Conservation (phyloP, 2,888 invertebrate genomes). For the Latheticus oryzae region DNA sequence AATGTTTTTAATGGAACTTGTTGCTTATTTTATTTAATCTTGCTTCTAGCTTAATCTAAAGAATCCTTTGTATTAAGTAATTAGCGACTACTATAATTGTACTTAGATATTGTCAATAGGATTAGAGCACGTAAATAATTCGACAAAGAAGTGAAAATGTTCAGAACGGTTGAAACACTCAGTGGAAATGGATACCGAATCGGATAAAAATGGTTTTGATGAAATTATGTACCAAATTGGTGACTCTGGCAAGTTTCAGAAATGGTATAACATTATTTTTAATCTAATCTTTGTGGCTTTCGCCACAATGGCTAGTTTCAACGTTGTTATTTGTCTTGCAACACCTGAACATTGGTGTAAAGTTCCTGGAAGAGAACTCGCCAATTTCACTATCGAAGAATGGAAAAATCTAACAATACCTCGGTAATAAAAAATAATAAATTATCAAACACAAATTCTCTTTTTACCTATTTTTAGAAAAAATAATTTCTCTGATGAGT, state of each 20-base stretch:
- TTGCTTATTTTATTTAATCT: no score
- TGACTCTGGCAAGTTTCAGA: constrained; percentile 69
- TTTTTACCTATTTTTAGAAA: constrained; percentile 18
- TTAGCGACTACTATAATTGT: no score
- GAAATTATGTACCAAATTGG: constrained; percentile 68
- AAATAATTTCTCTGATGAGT: constrained; percentile 48
- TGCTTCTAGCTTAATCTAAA: no score
- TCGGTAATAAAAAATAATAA: constrained; percentile 59
- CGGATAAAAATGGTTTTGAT: constrained; percentile 61
- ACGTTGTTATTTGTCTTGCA: constrained; percentile 68
- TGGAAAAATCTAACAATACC: constrained; percentile 70
- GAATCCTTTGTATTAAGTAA: no score
- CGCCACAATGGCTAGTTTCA: constrained; percentile 68
- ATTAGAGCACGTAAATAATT: no score
- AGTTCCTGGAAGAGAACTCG: constrained; percentile 67
- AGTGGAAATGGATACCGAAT: constrained; percentile 16
- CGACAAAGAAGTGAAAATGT: no score
- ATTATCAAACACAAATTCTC: neutral
- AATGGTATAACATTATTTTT: constrained; percentile 66
- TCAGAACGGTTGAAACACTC: no score
- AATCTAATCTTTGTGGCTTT: constrained; percentile 66
- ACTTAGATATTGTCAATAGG: no score
- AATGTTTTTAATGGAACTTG: neutral
- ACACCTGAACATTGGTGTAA: constrained; percentile 72
- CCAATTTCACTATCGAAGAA: constrained; percentile 65